phyloP scores from a whole-genome alignment of 1,140 invertebrate genomes.

The Bombus vancouverensis region DNA sequence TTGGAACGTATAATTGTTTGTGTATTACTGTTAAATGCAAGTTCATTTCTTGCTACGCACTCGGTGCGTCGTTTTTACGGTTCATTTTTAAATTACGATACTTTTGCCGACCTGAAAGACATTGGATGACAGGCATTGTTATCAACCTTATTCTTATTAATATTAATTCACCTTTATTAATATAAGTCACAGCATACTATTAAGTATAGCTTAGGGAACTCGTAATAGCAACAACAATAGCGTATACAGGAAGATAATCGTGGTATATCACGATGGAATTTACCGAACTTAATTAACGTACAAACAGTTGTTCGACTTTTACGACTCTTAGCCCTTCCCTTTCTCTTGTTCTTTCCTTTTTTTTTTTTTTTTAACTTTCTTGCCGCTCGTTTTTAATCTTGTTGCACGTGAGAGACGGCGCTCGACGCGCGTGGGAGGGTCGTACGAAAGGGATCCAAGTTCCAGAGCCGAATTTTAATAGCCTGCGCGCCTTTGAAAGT shows the following conservation, averaged over 20 bases:
- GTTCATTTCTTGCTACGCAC: too few species aligned
- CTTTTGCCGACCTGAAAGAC: too few species aligned
- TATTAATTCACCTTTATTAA: too few species aligned
- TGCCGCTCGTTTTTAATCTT: background rate
- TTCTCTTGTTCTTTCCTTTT: too few species aligned
- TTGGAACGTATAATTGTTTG: too few species aligned
- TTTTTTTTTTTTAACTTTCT: background rate
- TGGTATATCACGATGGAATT: background rate
- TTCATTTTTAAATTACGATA: too few species aligned
- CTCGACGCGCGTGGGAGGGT: constrained; percentile 59
- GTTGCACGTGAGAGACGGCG: background rate
- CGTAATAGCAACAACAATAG: background rate
- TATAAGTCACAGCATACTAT: too few species aligned
- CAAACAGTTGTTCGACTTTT: constrained; percentile 67
- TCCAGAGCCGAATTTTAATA: constrained; percentile 60
- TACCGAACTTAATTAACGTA: background rate
- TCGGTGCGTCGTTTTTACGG: too few species aligned
- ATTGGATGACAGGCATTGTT: too few species aligned
- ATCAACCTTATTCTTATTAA: too few species aligned
- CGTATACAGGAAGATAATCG: background rate
- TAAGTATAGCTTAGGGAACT: background rate
- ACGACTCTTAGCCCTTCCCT: constrained; percentile 49
- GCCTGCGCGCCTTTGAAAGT: constrained; percentile 10
- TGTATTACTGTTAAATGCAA: too few species aligned
- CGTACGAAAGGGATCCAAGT: constrained; percentile 29